A percentile compares a stretch with the other conserved stretches of the same genome.
These are phyloP conservation scores for Macrosteles quadrilineatus DNA, from an alignment of 1,140 invertebrate species.

Conservation along the genomic window DNA sequence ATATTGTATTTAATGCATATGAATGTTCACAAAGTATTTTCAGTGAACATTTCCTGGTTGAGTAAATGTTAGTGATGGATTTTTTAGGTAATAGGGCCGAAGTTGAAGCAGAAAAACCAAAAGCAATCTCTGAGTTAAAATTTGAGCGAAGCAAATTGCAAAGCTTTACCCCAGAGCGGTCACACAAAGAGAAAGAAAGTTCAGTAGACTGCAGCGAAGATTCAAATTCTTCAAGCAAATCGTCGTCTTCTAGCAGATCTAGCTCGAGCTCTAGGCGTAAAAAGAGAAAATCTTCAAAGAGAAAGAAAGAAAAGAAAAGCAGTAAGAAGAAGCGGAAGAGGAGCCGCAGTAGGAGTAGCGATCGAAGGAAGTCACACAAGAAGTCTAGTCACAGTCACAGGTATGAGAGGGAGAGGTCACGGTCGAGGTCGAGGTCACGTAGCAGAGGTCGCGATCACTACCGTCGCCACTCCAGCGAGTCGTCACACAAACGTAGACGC, in stretches of 20 bases:
- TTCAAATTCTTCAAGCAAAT: conserved; percentile 10
- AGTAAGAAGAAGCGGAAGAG: conserved; percentile 31
- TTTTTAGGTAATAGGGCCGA: conserved; percentile 9
- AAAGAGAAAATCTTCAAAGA: conserved; percentile 19
- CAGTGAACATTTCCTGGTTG: too few species aligned
- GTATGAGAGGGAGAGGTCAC: background rate
- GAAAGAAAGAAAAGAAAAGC: conserved; percentile 29
- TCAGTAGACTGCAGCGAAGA: background rate
- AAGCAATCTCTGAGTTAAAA: conserved; percentile 1
- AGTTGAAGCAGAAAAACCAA: background rate
- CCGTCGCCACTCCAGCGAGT: background rate
- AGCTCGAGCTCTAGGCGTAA: conserved; percentile 11
- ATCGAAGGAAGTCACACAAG: conserved; percentile 1
- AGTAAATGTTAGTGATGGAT: too few species aligned
- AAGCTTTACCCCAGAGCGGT: background rate
- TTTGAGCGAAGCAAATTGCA: background rate
- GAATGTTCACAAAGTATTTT: too few species aligned
- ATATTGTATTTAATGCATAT: too few species aligned
- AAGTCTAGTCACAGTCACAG: conserved; percentile 21
- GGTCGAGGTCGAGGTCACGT: conserved; percentile 15
- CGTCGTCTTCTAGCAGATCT: conserved; percentile 15
- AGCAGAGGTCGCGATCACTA: background rate
- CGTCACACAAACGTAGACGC: conserved; percentile 11
- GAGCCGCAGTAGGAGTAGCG: conserved; percentile 12
- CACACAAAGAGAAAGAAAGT: background rate